Conservation (phyloP, 1,140 invertebrate genomes). For the Aphelenchoides fujianensis region DNA sequence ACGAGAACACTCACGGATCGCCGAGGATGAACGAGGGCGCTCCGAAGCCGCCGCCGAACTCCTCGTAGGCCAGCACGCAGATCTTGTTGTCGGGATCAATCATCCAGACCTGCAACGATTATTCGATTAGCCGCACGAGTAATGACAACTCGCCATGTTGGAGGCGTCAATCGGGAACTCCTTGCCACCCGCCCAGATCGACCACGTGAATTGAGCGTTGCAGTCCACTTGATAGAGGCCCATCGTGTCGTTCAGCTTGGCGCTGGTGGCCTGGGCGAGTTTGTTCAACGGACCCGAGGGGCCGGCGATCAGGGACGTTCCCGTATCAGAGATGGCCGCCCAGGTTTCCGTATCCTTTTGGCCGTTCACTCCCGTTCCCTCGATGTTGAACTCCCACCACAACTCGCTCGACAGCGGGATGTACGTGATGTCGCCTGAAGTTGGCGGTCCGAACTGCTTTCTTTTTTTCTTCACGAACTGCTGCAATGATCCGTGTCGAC, state of each 20-base stretch:
- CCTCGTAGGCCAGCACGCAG: conserved; percentile 2
- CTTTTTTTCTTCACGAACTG: too few relatives aligned
- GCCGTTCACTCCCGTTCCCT: neutral
- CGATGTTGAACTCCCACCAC: conserved; percentile 22
- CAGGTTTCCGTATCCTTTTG: conserved; percentile 10
- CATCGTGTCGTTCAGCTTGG: neutral
- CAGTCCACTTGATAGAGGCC: conserved; percentile 1
- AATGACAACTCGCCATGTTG: too few relatives aligned
- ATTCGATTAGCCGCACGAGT: too few relatives aligned
- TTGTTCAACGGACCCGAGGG: neutral
- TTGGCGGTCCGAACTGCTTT: too few relatives aligned
- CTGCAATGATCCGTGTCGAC: conserved; percentile 1
- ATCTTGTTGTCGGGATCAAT: neutral
- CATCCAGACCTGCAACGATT: neutral
- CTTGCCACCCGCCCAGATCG: neutral
- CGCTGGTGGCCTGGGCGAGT: neutral
- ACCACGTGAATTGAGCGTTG: conserved; percentile 5
- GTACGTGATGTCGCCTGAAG: neutral
- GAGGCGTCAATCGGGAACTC: conserved; percentile 1
- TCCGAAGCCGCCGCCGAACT: conserved; percentile 25
- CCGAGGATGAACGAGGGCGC: conserved; percentile 40
- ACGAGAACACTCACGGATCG: conserved; percentile 47
- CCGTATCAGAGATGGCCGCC: conserved; percentile 37
- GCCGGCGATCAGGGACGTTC: conserved; percentile 21
- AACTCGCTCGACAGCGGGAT: neutral